Evolutionary conservation across 1,140 invertebrate species (phyloP).

Genomic region (Philopotamus ludificatus): DNA sequence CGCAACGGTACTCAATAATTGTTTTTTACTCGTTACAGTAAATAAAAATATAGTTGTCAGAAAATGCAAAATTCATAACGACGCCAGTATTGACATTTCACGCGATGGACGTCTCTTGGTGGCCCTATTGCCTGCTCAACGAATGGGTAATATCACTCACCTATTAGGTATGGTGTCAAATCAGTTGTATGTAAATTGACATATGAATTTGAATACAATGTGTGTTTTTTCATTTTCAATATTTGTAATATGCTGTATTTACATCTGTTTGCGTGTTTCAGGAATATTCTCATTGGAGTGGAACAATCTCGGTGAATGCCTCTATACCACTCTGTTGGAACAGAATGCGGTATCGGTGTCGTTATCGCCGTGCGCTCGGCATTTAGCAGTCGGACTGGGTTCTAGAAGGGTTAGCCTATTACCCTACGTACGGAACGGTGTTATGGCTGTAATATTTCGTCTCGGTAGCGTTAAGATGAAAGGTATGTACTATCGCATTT

Average conservation of each 20-base stretch:
- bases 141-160: slow-evolving; percentile 61
- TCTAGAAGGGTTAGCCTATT: slow-evolving; percentile 60
- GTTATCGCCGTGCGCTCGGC: slow-evolving; percentile 73
- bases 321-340: slow-evolving; percentile 74
- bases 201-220: neutral
- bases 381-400: slow-evolving; percentile 77
- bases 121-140: slow-evolving; percentile 67
- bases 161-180: slow-evolving; percentile 61
- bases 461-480: slow-evolving; percentile 48
- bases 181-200: neutral
- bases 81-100: slow-evolving; percentile 83
- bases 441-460: slow-evolving; percentile 68
- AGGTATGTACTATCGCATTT: slow-evolving; percentile 19
- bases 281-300: slow-evolving; percentile 78
- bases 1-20: neutral
- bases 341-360: slow-evolving; percentile 80
- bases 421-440: slow-evolving; percentile 56
- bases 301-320: slow-evolving; percentile 70
- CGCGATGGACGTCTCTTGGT: slow-evolving; percentile 76
- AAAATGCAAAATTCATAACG: slow-evolving; percentile 83
- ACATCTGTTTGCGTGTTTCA: slow-evolving; percentile 44
- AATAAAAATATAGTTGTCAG: slow-evolving; percentile 75
- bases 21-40: slow-evolving; percentile 54
- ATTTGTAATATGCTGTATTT: neutral
- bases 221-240: neutral